Evolutionary conservation across 2,797 vertebrate species (phyloP).

Genomic region (Arnoldichthys spilopterus): DNA sequence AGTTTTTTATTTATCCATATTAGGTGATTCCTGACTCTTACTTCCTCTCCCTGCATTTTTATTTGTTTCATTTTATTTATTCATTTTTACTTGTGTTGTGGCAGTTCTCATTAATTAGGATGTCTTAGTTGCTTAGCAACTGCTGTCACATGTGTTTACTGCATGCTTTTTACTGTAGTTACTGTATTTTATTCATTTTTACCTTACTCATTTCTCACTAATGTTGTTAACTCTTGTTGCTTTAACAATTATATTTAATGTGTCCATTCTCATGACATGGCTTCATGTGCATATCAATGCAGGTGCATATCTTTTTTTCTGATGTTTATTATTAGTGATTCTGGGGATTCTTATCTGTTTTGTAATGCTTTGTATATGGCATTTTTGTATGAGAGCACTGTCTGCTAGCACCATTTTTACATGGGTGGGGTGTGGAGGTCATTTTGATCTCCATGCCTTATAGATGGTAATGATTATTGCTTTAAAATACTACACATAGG

Average conservation of each 20-base stretch:
- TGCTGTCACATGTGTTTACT: neutral
- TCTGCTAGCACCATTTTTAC: no score
- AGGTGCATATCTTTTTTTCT: neutral
- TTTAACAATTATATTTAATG: neutral
- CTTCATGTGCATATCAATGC: neutral
- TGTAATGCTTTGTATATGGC: no score
- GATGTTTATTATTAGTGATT: neutral
- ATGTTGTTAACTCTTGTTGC: neutral
- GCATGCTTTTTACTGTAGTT: neutral
- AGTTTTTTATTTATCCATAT: neutral
- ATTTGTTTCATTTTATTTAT: neutral
- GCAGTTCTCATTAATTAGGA: neutral
- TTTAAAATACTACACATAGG: no score
- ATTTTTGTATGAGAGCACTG: no score
- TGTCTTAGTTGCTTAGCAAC: neutral
- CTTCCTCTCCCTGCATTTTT: neutral
- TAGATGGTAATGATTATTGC: no score
- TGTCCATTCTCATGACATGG: neutral
- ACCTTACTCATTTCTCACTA: neutral
- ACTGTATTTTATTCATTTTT: neutral
- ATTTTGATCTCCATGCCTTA: no score
- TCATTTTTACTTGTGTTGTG: neutral
- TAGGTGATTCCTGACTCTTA: neutral
- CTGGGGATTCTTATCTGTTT: no score
- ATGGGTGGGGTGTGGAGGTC: no score